Percentiles rank a stretch among this genome's conserved stretches.
Conservation (phyloP, 2,113 vertebrate genomes). For the Ardeotis arabs region DNA sequence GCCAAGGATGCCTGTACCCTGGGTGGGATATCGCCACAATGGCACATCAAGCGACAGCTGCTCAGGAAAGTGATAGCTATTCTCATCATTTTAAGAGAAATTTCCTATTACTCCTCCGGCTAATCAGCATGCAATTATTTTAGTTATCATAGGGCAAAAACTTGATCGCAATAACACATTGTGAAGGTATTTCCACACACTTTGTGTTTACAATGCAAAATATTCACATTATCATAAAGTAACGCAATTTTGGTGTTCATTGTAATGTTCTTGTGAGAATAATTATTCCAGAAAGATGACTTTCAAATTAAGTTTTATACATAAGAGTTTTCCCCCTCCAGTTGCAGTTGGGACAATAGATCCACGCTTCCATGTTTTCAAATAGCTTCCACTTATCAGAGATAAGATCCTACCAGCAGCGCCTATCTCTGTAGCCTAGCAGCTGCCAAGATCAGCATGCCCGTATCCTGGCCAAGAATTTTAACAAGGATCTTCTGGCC, state of each 20-base stretch:
- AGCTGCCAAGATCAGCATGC: slow-evolving; percentile 49
- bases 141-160: neutral
- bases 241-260: neutral
- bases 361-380: slow-evolving; percentile 17
- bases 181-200: neutral
- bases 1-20: neutral
- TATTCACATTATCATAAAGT: neutral
- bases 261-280: neutral
- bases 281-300: neutral
- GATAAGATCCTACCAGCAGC: slow-evolving; percentile 48
- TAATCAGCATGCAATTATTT: neutral
- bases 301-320: neutral
- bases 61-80: neutral
- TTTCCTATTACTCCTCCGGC: neutral
- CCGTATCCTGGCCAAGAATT: slow-evolving; percentile 25
- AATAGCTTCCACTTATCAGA: slow-evolving; percentile 23
- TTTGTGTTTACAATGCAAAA: neutral
- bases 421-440: slow-evolving; percentile 28
- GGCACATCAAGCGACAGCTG: neutral
- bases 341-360: neutral
- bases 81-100: neutral
- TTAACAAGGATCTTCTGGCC: slow-evolving; percentile 55
- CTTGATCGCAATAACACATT: neutral
- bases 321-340: neutral
- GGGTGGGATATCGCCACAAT: neutral